Percentiles rank a stretch among this genome's conserved stretches.
phyloP scores from a whole-genome alignment of 2,888 invertebrate genomes.

The Sminthurinus aureus region DNA sequence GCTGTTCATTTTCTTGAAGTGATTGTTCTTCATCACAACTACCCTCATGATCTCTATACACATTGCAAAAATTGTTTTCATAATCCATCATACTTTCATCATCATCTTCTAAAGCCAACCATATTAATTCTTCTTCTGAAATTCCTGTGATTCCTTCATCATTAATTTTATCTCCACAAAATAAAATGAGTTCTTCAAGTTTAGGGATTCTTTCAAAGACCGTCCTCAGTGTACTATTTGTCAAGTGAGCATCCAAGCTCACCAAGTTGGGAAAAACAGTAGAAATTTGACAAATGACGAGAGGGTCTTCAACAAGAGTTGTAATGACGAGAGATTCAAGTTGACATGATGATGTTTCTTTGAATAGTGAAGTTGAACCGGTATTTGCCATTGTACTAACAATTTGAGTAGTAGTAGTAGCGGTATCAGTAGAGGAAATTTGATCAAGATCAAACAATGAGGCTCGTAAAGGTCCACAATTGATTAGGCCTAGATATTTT shows the following conservation, averaged over 20 bases:
- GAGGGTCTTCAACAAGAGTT: not conserved
- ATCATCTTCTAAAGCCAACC: not conserved
- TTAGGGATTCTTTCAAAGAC: constrained; percentile 23
- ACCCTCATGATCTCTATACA: too few species aligned
- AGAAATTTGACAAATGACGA: not conserved
- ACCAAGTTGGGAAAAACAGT: constrained; percentile 19
- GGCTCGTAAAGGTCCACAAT: constrained; percentile 17
- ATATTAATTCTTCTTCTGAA: not conserved
- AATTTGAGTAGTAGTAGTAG: too few species aligned
- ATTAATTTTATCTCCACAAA: constrained; percentile 16
- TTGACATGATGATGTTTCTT: too few species aligned
- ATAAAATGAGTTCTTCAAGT: constrained; percentile 25
- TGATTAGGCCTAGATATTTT: constrained; percentile 28
- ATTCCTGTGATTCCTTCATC: constrained; percentile 30
- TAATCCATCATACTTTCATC: not conserved
- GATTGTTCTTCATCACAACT: too few species aligned
- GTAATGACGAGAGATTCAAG: not conserved
- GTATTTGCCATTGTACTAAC: too few species aligned
- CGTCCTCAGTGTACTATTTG: constrained; percentile 13
- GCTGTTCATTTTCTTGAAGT: not conserved
- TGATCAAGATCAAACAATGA: not conserved
- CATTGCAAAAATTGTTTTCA: too few species aligned
- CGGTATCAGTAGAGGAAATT: not conserved
- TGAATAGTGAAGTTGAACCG: too few species aligned
- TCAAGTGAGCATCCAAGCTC: not conserved